Percentiles rank a stretch among this genome's conserved stretches.
Conservation (phyloP, 2,888 invertebrate genomes). For the Pemphredon lugubris region DNA sequence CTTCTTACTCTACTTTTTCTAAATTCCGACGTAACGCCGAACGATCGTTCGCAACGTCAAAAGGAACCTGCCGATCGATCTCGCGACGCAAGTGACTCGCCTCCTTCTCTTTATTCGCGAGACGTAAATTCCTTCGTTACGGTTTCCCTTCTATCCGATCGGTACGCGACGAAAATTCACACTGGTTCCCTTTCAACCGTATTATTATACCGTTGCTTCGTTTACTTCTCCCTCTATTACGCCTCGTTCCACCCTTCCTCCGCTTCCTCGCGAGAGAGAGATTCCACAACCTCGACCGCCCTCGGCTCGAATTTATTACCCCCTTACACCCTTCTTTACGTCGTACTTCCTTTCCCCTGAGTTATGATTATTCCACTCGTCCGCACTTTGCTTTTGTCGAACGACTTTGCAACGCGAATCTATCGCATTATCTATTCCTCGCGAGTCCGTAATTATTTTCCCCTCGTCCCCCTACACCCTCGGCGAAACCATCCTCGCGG, state of each 20-base stretch:
- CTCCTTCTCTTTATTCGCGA: too few species aligned
- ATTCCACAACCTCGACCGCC: slow-evolving; percentile 4
- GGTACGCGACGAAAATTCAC: background rate
- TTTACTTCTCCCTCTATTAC: background rate
- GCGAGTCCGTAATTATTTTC: slow-evolving; percentile 3
- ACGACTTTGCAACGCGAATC: background rate
- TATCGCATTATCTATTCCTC: background rate
- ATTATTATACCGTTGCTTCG: background rate
- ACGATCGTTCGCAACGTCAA: too few species aligned
- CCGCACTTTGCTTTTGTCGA: background rate
- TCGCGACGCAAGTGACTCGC: too few species aligned
- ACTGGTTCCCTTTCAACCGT: background rate
- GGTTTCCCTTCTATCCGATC: background rate
- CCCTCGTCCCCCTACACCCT: too few species aligned
- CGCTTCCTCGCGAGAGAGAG: background rate
- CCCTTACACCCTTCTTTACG: slow-evolving; percentile 13
- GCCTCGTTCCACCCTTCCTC: background rate
- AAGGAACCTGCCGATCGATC: too few species aligned
- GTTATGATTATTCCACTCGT: slow-evolving; percentile 18
- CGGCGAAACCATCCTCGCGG: too few species aligned
- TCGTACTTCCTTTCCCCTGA: slow-evolving; percentile 3
- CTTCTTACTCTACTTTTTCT: too few species aligned
- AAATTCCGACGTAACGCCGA: too few species aligned
- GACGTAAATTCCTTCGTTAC: too few species aligned
- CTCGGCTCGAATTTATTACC: slow-evolving; percentile 27